Percentiles rank a stretch among this genome's conserved stretches.
Evolutionary conservation across 2,113 vertebrate genomes (phyloP).

Genomic region (Noturus placidus): DNA sequence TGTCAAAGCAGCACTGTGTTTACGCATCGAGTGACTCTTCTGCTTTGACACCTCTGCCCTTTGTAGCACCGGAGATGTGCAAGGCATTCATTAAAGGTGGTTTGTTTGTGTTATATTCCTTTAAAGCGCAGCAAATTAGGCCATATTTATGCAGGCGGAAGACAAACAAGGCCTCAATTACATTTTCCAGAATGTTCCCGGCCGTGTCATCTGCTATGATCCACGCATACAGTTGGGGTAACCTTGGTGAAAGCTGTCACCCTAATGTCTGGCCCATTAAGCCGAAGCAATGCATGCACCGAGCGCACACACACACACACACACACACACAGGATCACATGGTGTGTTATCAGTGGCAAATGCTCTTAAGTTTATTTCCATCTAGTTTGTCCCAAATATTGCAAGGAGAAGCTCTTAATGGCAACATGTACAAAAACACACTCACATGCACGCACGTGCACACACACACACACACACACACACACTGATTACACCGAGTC

Average conservation of each 20-base stretch:
- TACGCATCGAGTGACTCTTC: constrained; percentile 49
- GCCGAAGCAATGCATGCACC: constrained; percentile 73
- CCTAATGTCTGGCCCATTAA: constrained; percentile 89
- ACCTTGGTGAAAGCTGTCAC: constrained; percentile 95
- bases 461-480: constrained; percentile 31
- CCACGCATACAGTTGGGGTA: constrained; percentile 89
- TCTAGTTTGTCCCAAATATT: constrained; percentile 92
- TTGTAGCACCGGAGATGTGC: constrained; percentile 55
- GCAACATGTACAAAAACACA: constrained; percentile 57
- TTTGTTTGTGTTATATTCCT: constrained; percentile 65
- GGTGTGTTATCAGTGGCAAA: constrained; percentile 87
- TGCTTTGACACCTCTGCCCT: constrained; percentile 64
- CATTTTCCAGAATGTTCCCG: constrained; percentile 89
- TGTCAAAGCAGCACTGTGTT: constrained; percentile 32
- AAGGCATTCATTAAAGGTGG: constrained; percentile 62
- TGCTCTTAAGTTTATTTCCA: constrained; percentile 86
- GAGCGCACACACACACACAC: constrained; percentile 71
- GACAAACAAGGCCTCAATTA: constrained; percentile 81
- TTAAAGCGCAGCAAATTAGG: constrained; percentile 57
- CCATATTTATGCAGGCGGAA: constrained; percentile 56
- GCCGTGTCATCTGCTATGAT: constrained; percentile 86
- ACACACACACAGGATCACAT: constrained; percentile 74
- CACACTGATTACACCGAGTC: constrained; percentile 69
- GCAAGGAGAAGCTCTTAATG: constrained; percentile 88
- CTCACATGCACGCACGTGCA: constrained; percentile 43